Evolutionary conservation across 2,888 invertebrate genomes (phyloP), one percentile per base, ranked within the genome.

Genomic region (Zygogramma bicolorata): DNA sequence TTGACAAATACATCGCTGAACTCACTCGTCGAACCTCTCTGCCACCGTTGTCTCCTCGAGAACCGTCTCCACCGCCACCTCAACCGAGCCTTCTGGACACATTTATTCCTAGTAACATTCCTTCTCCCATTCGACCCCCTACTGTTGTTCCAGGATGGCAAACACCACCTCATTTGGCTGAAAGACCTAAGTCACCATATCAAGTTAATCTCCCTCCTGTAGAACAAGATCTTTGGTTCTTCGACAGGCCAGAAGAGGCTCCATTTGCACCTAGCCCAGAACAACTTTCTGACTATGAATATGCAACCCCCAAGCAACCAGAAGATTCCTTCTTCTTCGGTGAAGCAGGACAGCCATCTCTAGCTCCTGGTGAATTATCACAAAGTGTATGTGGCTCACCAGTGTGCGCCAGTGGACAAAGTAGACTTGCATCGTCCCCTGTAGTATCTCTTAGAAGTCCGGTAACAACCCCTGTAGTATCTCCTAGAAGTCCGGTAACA

Each of bases 171-270:
- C 31, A 22, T 42, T n/a, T 63, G 10, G 22, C 15, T 10, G 40
- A 25, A 10, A 46, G 18, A 29, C 46, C 63, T 3, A 25, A 25
- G 4, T 1, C 63, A 10, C 15, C 27, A 1, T 63, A 18, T 46
- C 46, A 20, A 46, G 31, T 4, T 31, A 13, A 18, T 6, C 20
- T 46, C 2, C 63, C 63, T 2, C n/a, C 25, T 4, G 46, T 46
- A n/a, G 27, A 63, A 29, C 31, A 6, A 31, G 46, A 63, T 40
- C 29, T 46, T 7, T 63, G 63, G 63, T 63, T 63, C 18, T 63
- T 63, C 18, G 15, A 63, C 42, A 15, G 13, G 3, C 15, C 10
- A 27, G 46, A 27, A 29, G 46, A 15, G 18, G 46, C 63, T 2
- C 29, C 18, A 25, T 46, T 63, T 8, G 15, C 29, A 13, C 29